Conservation (phyloP, 2,888 invertebrate species). For the Melikaiella ostensackeni region DNA sequence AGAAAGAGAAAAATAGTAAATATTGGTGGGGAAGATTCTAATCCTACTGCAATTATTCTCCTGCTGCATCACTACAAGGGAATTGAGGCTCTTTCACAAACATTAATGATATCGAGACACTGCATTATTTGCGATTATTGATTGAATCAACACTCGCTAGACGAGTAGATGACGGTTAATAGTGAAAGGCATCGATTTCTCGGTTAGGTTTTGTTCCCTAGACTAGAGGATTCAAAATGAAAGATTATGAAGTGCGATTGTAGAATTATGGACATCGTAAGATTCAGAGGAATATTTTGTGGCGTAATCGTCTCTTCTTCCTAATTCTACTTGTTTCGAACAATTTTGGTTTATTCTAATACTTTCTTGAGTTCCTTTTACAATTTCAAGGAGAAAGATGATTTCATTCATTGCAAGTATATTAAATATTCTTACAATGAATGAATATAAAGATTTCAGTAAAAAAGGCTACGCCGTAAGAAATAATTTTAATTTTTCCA, state of each 20-base stretch:
- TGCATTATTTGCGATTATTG: conserved; percentile 20
- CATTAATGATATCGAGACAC: conserved; percentile 25
- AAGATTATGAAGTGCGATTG: background rate
- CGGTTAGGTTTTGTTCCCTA: background rate
- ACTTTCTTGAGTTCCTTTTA: background rate
- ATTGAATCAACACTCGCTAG: conserved; percentile 17
- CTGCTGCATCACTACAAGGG: conserved; percentile 63
- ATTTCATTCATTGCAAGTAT: too few species aligned
- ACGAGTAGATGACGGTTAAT: background rate
- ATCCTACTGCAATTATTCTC: conserved; percentile 62
- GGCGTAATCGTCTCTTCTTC: background rate
- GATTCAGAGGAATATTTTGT: background rate
- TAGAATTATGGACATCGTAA: background rate
- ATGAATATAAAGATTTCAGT: too few species aligned
- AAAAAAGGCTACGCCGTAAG: too few species aligned
- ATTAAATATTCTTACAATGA: too few species aligned
- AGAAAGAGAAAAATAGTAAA: background rate
- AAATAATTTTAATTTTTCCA: too few species aligned
- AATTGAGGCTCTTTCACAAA: conserved; percentile 59
- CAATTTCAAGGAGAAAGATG: background rate
- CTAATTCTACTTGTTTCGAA: background rate
- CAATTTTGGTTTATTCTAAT: background rate
- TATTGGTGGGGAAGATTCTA: conserved; percentile 49
- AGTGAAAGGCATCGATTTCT: conserved; percentile 23
- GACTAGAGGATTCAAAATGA: background rate